Base-by-base conservation (phyloP, 2,797 vertebrate species). In the Enteromius argenteus region DNA sequence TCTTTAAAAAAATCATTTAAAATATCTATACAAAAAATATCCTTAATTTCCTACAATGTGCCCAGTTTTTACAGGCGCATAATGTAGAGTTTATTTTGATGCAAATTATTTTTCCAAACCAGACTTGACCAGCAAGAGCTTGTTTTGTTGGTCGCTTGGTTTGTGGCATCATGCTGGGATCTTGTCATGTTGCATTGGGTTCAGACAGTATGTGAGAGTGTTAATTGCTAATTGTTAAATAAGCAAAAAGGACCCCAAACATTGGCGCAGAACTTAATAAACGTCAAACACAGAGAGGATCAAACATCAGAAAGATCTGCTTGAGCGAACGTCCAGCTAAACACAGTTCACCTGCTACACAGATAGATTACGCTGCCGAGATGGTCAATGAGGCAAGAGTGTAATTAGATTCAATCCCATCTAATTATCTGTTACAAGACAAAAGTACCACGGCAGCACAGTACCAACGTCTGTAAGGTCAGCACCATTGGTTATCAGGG, bases 401-500 rank as follows among this genome's bases (percentile, higher is more conserved):
- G n/a, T 30, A 23, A 27, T 60, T 60, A 60, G n/a, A 53, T 53
- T 46, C 27, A 35, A 53, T 71, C 44, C 42, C 19, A 13, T 32
- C 46, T 32, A 60, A 72, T 44, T 62, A 37, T 64, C 51, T 44
- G 14, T 21, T 51, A 49, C 37, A 35, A 68, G 49, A 79, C 19
- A 69, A 1, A 30, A 27, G 64, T 21, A 71, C 17, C 13, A 51
- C 15, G 4, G n/a, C 37, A 10, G 81, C 77, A 69, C 82, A 72
- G 58, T 53, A 78, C 80, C 58, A 77, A 37, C 56, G 46, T 67
- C 86, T 79, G 58, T 84, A 51, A 89, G 86, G 86, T 93, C 92
- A 89, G 93, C 93, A 94, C 91, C 92, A 92, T 91, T 8, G 88
- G 93, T 90, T 88, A 89, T 89, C 89, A 77, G 35, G 84, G 79